Evolutionary conservation across 2,888 invertebrate genomes (phyloP), one percentile per base, ranked within the genome.

Genomic region (Spicauda simplicius): DNA sequence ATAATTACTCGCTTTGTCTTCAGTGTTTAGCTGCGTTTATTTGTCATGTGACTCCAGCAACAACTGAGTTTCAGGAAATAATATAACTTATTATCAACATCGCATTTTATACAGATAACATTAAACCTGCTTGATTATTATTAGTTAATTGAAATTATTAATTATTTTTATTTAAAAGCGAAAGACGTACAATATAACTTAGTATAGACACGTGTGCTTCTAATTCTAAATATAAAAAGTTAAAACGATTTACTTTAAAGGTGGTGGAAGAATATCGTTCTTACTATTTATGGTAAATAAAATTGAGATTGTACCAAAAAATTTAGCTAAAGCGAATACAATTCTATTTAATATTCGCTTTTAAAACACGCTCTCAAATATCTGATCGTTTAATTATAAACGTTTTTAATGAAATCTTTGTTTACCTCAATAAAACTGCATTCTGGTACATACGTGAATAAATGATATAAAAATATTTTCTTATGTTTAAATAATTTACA

Each of bases 1-100:
- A 65, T 78, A 80, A 80, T 81, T 80, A 73, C 68, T 72, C 72
- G 68, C 75, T 75, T 79, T 82, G 78, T 80, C 70, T 74, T 25
- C 72, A 59, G 59, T 71, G 72, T 66, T 69, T 64, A 48, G 37
- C 55, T 54, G 30, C 14, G 19, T 50, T 37, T 60, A 48, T 61
- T 66, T 67, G 50, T 52, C 41, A 5, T 56, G 59, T 55, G 57
- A 58, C 64, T 59, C 58, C 37, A 30, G 30, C 18, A 30, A 59
- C 41, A 33, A 25, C 3, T 25, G 5, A 52, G 25, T 33, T 65
- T 59, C 64, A 65, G 58, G 58, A 65, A 48, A 48, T 16, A 16
- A 16, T 48, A 48, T 48, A n/a, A 41, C 16, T 16, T 16, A 48
- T 48, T 48, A 48, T 48, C 5, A 48, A 10, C 30, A 5, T 30